Percentiles rank a stretch among this genome's conserved stretches.
Conservation (phyloP, 2,797 vertebrate genomes). For the Pagetopsis macropterus region DNA sequence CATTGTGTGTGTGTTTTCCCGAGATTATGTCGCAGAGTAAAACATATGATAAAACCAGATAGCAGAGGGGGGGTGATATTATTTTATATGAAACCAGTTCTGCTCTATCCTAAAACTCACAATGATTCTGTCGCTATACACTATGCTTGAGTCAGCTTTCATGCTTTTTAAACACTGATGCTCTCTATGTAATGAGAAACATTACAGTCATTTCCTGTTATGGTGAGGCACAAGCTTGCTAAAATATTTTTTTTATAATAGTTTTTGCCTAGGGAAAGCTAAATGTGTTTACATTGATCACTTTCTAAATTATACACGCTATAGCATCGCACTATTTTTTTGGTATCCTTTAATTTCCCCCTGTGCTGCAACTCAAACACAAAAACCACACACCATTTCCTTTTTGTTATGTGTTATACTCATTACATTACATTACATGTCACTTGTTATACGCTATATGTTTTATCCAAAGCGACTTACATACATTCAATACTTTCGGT, state of each 20-base stretch:
- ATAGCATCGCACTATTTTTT: background rate
- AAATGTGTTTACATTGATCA: slow-evolving; percentile 50
- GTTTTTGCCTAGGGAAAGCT: slow-evolving; percentile 28
- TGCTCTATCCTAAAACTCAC: slow-evolving; percentile 52
- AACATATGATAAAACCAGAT: slow-evolving; percentile 62
- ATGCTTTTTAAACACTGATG: slow-evolving; percentile 24
- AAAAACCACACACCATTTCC: slow-evolving; percentile 4
- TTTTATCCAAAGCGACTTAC: no score
- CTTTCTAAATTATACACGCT: slow-evolving; percentile 40
- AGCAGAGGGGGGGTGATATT: slow-evolving; percentile 36
- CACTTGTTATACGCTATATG: no score
- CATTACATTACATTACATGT: background rate
- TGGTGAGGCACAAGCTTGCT: background rate
- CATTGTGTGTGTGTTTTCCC: slow-evolving; percentile 55
- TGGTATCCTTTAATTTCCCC: background rate
- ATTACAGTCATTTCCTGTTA: slow-evolving; percentile 13
- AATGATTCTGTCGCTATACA: slow-evolving; percentile 53
- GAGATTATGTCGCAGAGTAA: slow-evolving; percentile 59
- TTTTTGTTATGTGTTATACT: slow-evolving; percentile 18
- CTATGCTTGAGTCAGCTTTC: slow-evolving; percentile 44
- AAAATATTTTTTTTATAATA: slow-evolving; percentile 13
- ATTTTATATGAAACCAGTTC: slow-evolving; percentile 60
- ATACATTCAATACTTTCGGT: no score
- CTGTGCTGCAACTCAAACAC: slow-evolving; percentile 15
- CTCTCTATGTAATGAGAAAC: slow-evolving; percentile 31